phyloP scores from a whole-genome alignment of 2,113 vertebrate genomes.

The Variabilichromis moorii region DNA sequence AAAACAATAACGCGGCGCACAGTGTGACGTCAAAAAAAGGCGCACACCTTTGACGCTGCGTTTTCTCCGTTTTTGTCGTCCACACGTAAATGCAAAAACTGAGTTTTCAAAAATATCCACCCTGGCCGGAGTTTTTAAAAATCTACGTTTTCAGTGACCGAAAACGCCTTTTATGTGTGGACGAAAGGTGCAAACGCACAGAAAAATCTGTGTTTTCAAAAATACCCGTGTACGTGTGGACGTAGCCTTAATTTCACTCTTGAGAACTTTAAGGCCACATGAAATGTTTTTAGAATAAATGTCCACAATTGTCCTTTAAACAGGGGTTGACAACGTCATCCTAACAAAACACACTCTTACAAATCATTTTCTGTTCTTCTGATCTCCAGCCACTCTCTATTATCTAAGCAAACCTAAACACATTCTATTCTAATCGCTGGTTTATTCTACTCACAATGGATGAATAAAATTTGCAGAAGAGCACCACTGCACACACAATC shows the following conservation, averaged over 20 bases:
- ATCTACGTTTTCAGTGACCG: accelerated
- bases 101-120: too few species aligned
- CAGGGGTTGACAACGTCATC: background rate
- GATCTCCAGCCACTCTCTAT: background rate
- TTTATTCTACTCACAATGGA: background rate
- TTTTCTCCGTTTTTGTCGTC: too few species aligned
- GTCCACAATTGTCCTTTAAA: background rate
- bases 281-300: background rate
- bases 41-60: accelerated
- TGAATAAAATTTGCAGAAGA: background rate
- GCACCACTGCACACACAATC: background rate
- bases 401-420: background rate
- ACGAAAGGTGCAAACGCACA: too few species aligned
- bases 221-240: too few species aligned
- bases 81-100: too few species aligned
- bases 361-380: background rate
- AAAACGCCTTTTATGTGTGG: accelerated
- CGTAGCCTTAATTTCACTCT: background rate
- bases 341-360: background rate
- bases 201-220: too few species aligned
- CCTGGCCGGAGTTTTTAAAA: too few species aligned
- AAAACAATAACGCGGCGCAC: too few species aligned
- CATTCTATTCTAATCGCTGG: background rate
- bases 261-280: background rate
- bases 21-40: too few species aligned